phyloP scores from a whole-genome alignment of 2,113 vertebrate genomes.

The Malurus melanocephalus region DNA sequence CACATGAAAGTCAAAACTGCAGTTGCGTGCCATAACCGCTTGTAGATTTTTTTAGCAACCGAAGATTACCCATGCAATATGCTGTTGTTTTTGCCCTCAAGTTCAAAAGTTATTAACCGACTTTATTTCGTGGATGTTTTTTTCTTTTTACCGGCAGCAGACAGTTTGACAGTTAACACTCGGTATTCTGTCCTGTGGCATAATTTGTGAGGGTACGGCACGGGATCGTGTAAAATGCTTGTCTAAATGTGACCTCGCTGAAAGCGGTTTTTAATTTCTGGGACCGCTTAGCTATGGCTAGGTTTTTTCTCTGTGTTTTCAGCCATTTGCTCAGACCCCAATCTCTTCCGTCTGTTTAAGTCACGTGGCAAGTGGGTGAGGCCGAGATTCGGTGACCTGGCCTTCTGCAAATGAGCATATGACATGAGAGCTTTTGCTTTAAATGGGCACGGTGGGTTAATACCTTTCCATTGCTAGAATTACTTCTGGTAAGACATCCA shows the following conservation, averaged over 20 bases:
- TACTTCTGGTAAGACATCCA: not conserved
- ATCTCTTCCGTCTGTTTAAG: not conserved
- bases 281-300: not conserved
- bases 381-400: not conserved
- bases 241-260: not conserved
- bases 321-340: not conserved
- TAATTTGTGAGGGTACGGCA: not conserved
- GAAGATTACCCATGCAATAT: not conserved
- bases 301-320: not conserved
- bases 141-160: not conserved
- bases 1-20: not conserved
- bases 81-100: not conserved
- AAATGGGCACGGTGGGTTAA: not conserved
- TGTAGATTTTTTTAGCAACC: not conserved
- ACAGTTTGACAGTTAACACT: not conserved
- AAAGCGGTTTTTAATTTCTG: not conserved
- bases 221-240: not conserved
- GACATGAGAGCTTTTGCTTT: not conserved
- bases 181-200: not conserved
- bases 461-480: not conserved
- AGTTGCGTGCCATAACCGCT: not conserved
- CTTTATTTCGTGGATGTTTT: not conserved
- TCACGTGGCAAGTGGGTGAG: not conserved
- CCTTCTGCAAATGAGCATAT: not conserved
- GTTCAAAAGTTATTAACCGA: not conserved